Base-by-base conservation (phyloP, 2,113 vertebrate species). In the Cyanistes caeruleus region DNA sequence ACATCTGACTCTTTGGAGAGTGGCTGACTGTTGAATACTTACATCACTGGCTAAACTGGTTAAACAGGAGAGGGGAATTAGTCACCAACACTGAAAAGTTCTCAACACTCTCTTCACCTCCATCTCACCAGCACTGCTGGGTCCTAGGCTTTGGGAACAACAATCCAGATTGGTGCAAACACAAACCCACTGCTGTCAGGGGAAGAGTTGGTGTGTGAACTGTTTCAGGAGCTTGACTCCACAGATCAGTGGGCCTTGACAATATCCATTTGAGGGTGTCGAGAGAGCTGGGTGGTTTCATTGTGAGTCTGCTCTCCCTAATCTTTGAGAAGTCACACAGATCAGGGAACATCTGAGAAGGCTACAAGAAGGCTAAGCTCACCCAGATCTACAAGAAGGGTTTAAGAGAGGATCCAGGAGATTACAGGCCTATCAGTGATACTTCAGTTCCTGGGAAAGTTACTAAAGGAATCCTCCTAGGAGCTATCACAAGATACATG, bases 131-230 rank as follows among this genome's bases (percentile, higher is more conserved):
- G 52, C 33, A 30, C 33, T 62, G 59, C 43, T 48, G 19, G 39
- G 22, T 28, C 51, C 19, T 35, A 37, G n/a, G 19, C 51, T 58
- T 84, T 70, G 68, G 44, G 51, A 51, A 19, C 15, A 49, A 11
- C 11, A 46, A 2, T 60, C 35, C 58, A 60, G 20, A 30, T 5
- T 53, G 44, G 21, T 52, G 43, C 11, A 70, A 84, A 49, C 46
- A 55, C 15, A 81, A 56, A 65, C 9, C 13, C 75, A 60, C 21
- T 0, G 0, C 24, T 53, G n/a, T 30, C 1, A 2, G 12, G 39
- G 21, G 24, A 84, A 63, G 56, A 63, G 10, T 0, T 37, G 41
- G 12, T 33, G 8, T 49, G 55, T 37, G 35, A 84, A 49, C 55
- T 56, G 21, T 67, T 55, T 27, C 48, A 69, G 49, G 31, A 90